Evolutionary conservation across 2,888 invertebrate genomes (phyloP), one percentile per base, ranked within the genome.

Genomic region (Nasonia oneida): DNA sequence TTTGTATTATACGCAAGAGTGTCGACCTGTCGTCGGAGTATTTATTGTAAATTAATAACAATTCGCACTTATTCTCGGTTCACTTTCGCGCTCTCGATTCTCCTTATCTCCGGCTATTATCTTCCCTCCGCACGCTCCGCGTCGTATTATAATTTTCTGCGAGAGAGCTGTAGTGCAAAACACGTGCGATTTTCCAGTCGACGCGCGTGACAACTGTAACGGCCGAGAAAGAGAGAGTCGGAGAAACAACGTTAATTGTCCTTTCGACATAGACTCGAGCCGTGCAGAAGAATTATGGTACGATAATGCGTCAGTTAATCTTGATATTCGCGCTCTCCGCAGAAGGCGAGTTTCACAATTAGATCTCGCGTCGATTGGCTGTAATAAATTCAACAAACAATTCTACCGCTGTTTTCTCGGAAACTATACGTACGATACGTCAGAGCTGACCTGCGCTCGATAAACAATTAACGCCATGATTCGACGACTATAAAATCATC

Each of bases 211-310:
- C 71, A 39, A 18, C 39, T 18, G 42, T 74, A 50, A 53, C 29
- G 50, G 47, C 15, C 23, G 75, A 5, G 57, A 76, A 29, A 29
- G 29, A 29, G 29, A 29, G 29, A 29, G 53, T 50, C 50, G 14
- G 50, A 18, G 33, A 76, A 76, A 76, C 23, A 33, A 57, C 75
- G 75, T 76, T 76, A 76, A 76, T 76, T 57, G 75, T 76, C 75
- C 74, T 53, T 53, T 33, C 74, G 74, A 74, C 74, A 74, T 50
- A 53, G 4, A 5, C 5, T 15, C 14, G 4, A 0, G 53, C 18
- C 14, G 15, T 18, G 29, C 29, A 0, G 29, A 14, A 53, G 18
- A 14, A 18, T 15, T 15, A 15, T 53, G 1, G 10, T 53, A 53
- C 50, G 50, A 53, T 53, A 53, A 53, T 53, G 50, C 10, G 12